Conservation (phyloP, 2,888 invertebrate species). For the Neelides folsomi region DNA sequence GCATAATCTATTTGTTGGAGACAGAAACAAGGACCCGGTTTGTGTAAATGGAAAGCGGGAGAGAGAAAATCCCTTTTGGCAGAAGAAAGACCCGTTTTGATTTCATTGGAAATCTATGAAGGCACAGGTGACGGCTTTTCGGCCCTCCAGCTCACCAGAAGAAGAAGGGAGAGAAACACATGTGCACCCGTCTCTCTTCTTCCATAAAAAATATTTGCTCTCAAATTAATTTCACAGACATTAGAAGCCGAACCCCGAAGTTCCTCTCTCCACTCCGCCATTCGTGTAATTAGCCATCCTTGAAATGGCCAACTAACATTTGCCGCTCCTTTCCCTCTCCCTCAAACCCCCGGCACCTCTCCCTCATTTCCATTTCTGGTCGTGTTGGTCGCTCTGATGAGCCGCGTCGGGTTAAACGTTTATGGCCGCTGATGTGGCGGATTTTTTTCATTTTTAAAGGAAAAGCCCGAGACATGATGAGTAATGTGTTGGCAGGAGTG, state of each 20-base stretch:
- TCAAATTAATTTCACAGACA: constrained; percentile 22
- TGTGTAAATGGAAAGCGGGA: background rate
- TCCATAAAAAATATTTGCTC: constrained; percentile 21
- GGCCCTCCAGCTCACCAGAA: constrained; percentile 7
- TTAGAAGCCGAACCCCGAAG: constrained; percentile 4
- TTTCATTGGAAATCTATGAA: constrained; percentile 25
- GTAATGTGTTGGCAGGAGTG: constrained; percentile 30
- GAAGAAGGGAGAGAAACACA: constrained; percentile 12
- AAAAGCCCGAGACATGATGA: constrained; percentile 23
- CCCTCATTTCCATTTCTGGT: background rate
- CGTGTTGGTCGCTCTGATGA: background rate
- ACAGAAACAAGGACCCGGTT: background rate
- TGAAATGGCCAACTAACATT: constrained; percentile 4
- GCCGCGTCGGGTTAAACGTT: constrained; percentile 7
- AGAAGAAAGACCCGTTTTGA: constrained; percentile 13
- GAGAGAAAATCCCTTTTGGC: constrained; percentile 2
- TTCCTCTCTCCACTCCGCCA: constrained; percentile 2
- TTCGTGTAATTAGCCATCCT: constrained; percentile 15
- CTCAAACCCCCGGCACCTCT: background rate
- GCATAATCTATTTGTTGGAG: too few species aligned
- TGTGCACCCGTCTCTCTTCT: constrained; percentile 11
- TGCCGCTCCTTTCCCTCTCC: background rate
- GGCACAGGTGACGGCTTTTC: constrained; percentile 18
- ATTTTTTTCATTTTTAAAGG: constrained; percentile 7
- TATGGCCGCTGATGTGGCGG: constrained; percentile 19